Percentiles rank a stretch among this genome's conserved stretches.
These are phyloP conservation scores for Characodon lateralis DNA, from an alignment of 2,797 vertebrate genomes.

Conservation along the genomic window DNA sequence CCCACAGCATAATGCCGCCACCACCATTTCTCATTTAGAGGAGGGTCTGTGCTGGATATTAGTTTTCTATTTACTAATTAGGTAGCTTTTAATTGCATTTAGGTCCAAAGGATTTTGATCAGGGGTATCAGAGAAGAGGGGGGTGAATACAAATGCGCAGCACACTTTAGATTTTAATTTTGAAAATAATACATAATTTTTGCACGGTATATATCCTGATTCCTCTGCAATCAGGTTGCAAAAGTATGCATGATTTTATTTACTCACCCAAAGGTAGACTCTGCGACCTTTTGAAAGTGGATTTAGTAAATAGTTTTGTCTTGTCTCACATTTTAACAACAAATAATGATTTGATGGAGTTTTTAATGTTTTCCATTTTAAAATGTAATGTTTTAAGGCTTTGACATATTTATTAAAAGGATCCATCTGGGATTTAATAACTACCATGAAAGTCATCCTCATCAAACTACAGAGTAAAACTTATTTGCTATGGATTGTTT, in stretches of 20 bases:
- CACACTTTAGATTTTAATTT: background rate
- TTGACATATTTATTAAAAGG: background rate
- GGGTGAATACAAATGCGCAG: background rate
- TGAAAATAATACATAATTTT: background rate
- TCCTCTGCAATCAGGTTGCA: background rate
- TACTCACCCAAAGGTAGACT: conserved; percentile 44
- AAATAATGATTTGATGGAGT: background rate
- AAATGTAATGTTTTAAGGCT: background rate
- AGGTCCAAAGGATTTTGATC: background rate
- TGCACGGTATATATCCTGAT: background rate
- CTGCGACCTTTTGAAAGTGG: conserved; percentile 57
- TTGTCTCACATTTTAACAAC: background rate
- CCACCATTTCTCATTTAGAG: background rate
- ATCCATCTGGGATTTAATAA: background rate
- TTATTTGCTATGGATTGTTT: background rate
- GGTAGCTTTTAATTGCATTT: background rate
- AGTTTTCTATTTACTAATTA: background rate
- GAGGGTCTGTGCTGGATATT: background rate
- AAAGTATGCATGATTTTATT: conserved; percentile 8
- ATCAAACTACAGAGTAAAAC: background rate
- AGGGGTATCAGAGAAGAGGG: background rate
- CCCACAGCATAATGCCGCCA: background rate
- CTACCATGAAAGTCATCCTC: background rate
- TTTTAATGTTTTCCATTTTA: background rate
- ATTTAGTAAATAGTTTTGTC: background rate